Base-by-base conservation (phyloP, 2,113 vertebrate genomes). In the Paramisgurnus dabryanus region DNA sequence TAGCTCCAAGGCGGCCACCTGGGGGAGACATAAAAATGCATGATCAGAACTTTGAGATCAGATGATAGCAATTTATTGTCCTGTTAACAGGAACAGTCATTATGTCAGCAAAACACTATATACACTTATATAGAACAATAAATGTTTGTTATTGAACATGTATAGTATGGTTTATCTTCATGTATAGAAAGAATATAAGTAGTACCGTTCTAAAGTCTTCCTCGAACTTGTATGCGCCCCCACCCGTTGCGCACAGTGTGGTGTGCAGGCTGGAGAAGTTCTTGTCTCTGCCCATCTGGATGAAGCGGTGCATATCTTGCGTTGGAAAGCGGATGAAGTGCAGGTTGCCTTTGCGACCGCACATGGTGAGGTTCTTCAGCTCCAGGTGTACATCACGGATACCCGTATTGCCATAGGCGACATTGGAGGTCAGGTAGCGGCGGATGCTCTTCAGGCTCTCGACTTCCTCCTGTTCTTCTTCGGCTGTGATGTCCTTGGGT, bases 241-340 rank as follows among this genome's bases (percentile, higher is more conserved):
- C 95, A 84, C 95, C 95, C 0, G 95, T 96, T 85, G 95, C 95
- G 76, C 95, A 96, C 79, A 96, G 94, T 0, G 94, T 93, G 7
- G 95, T 96, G 81, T 96, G 95, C 70, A 96, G 92, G 85, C 94
- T 96, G 84, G 95, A 96, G 88, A 96, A 96, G 89, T 96, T 95
- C 89, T 96, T 96, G 84, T 96, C 95, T 1, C 94, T 93, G 7
- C 95, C 95, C 95, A 96, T 96, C 87, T 96, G 95, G 80, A 96
- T 95, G 91, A 96, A 96, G 70, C 87, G 92, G 87, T 95, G 94
- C 95, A 96, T 94, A 60, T 94, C 95, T 53, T 92, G 94, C 41
- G 91, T 95, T 60, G 95, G 95, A 81, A 96, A 96, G 83, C 95
- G 95, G 84, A 96, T 96, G 89, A 96, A 96, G 88, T 96, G 95